A percentile compares a stretch with the other conserved stretches of the same genome.
These are phyloP conservation scores for Syrmaticus mikado DNA, from an alignment of 2,113 vertebrate species.

Conservation along the genomic window DNA sequence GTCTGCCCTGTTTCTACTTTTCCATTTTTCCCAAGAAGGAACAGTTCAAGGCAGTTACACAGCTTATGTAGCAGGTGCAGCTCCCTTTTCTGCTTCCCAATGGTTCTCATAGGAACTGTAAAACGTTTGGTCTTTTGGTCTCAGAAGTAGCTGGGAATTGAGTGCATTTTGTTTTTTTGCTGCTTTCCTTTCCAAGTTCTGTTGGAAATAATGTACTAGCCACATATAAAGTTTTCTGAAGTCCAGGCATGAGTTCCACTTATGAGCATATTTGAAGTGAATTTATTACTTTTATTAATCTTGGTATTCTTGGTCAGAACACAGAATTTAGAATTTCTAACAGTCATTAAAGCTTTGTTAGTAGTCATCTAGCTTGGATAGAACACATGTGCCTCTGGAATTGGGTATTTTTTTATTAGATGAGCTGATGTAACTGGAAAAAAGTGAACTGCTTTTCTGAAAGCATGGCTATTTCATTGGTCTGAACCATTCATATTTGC, in stretches of 20 bases:
- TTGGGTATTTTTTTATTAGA: background rate
- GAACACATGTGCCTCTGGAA: background rate
- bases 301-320: background rate
- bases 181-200: background rate
- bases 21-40: background rate
- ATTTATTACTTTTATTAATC: background rate
- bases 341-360: background rate
- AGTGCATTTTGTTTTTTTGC: background rate
- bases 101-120: background rate
- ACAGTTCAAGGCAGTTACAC: background rate
- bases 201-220: background rate
- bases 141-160: background rate
- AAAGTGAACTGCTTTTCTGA: background rate
- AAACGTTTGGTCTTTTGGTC: background rate
- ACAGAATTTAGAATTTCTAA: background rate
- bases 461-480: background rate
- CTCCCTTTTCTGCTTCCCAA: background rate
- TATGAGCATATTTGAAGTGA: background rate
- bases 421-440: background rate
- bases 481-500: background rate
- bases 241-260: background rate
- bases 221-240: background rate
- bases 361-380: background rate
- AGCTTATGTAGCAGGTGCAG: background rate
- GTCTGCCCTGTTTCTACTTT: background rate